Evolutionary conservation across 2,797 vertebrate species (phyloP).

Genomic region (Sarcophilus harrisii): DNA sequence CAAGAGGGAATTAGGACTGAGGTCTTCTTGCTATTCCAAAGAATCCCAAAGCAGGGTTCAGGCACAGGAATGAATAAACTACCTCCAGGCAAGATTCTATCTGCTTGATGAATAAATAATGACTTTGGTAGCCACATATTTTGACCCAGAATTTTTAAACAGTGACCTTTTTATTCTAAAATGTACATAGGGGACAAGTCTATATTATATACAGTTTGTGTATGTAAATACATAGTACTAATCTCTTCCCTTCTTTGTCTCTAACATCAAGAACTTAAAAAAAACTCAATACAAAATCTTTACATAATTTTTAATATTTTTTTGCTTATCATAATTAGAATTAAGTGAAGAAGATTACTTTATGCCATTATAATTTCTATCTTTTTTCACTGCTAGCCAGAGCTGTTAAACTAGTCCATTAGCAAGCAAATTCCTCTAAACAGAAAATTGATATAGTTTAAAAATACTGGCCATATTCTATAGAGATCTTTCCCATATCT

Average conservation of each 20-base stretch:
- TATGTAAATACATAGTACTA: background rate
- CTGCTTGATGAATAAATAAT: background rate
- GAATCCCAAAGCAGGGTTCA: background rate
- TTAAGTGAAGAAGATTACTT: background rate
- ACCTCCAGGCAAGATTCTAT: background rate
- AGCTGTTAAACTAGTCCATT: background rate
- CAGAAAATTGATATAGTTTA: background rate
- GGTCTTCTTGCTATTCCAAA: background rate
- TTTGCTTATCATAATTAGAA: background rate
- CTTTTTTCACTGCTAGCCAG: background rate
- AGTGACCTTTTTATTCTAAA: background rate
- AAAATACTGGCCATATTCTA: background rate
- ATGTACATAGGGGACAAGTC: background rate
- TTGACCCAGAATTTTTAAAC: background rate
- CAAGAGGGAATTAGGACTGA: background rate
- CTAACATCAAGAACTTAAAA: background rate
- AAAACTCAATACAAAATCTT: conserved; percentile 5
- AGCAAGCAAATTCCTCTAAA: background rate
- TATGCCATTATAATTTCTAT: background rate
- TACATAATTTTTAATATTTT: background rate
- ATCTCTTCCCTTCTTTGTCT: conserved; percentile 4
- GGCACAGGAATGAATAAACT: background rate
- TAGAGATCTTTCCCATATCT: background rate
- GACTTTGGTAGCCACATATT: background rate
- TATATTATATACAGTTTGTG: conserved; percentile 8